A percentile compares a stretch with the other conserved stretches of the same genome.
phyloP scores from a whole-genome alignment of 2,888 invertebrate species.

The Catocala nupta region DNA sequence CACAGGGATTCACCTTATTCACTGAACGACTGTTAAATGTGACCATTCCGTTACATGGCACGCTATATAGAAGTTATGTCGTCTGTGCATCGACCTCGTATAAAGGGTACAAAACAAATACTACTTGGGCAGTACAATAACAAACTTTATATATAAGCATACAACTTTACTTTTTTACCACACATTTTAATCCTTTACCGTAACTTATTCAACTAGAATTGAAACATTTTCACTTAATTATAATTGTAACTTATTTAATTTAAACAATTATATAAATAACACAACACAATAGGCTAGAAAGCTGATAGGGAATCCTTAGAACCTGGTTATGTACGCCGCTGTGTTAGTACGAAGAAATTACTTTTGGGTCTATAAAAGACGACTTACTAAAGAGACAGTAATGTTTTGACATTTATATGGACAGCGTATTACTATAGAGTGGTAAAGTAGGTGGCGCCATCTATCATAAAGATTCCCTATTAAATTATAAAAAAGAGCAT shows the following conservation, averaged over 20 bases:
- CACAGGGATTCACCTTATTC: no score
- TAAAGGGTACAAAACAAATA: background rate
- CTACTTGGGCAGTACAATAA: background rate
- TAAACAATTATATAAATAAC: background rate
- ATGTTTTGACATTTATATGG: no score
- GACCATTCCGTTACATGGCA: no score
- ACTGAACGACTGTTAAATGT: no score
- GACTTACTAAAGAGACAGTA: no score
- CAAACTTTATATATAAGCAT: slow-evolving; percentile 10
- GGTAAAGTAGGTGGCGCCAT: background rate
- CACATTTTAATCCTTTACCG: slow-evolving; percentile 10
- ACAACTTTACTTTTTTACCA: slow-evolving; percentile 10
- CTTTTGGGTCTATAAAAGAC: no score
- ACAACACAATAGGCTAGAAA: background rate
- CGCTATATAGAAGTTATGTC: no score
- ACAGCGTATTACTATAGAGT: background rate
- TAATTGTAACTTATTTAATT: slow-evolving; percentile 4
- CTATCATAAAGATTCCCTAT: background rate
- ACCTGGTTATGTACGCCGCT: no score
- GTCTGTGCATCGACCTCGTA: no score
- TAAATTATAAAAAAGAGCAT: slow-evolving; percentile 71
- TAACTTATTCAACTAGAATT: slow-evolving; percentile 38
- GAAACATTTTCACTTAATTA: slow-evolving; percentile 13
- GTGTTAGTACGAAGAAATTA: no score
- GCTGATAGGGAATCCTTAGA: background rate